Base-by-base conservation (phyloP, 2,113 vertebrate species). In the Dendrocopos noguchii region DNA sequence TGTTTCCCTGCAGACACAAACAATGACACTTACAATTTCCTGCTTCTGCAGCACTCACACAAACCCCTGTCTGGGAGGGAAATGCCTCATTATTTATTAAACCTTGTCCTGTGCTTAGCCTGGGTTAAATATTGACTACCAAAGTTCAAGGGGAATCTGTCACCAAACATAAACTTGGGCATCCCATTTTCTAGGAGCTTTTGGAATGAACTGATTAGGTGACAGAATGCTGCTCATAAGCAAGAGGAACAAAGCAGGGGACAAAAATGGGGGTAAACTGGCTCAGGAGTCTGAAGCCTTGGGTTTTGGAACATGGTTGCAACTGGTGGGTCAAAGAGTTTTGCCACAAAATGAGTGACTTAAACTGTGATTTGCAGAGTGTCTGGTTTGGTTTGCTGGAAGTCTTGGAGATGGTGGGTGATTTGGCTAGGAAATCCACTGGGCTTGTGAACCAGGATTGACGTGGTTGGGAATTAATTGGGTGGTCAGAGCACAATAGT, bases 1-100 rank as follows among this genome's bases (percentile, higher is more conserved):
- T 95, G 94, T 96, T 97, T 97, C 97, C 95, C 96, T 95, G 85
- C 94, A 97, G 97, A 97, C 96, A 94, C 97, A 97, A 97, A 97
- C 97, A 97, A 85, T 97, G 97, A 97, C 97, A 98, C 97, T 95
- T 96, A 95, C 16, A 95, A 96, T 98, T 97, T 98, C 97, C 97
- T 97, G 96, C 94, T 89, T 80, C 59, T 81, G 36, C 63, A 65
- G 91, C 74, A 95, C 88, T 75, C 90, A 73, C 84, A 95, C 83
- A 80, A 94, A 64, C 1, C 2, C 67, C 75, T 84, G 89, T 93
- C 94, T 85, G 22, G 79, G 75, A 87, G 87, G 88, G 94, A 95
- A 96, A 75, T 0, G 2, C 73, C 83, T 93, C 92, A 97, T 96
- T 95, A 93, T 76, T 96, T 91, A 96, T 95, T 97, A 95, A 96